A percentile compares a stretch with the other conserved stretches of the same genome.
phyloP scores from a whole-genome alignment of 2,113 vertebrate genomes.

The Hydrochoerus hydrochaeris region DNA sequence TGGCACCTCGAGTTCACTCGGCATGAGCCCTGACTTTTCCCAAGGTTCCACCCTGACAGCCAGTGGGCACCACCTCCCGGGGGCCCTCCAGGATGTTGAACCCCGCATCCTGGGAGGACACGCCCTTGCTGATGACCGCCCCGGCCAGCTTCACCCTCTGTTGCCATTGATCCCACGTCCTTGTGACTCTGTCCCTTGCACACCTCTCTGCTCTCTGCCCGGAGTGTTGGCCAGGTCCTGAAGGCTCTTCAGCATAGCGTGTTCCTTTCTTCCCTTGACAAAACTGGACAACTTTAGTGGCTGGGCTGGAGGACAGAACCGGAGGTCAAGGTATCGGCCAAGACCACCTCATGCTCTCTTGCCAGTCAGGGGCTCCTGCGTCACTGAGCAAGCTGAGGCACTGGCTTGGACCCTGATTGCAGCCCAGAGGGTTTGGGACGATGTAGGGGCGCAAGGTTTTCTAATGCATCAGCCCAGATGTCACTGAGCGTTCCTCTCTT shows the following conservation, averaged over 20 bases:
- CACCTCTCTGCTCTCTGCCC: not conserved
- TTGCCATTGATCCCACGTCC: not conserved
- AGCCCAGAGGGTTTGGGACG: not conserved
- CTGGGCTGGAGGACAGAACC: not conserved
- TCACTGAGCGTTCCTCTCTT: not conserved
- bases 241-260: not conserved
- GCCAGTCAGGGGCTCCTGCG: not conserved
- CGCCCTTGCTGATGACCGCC: not conserved
- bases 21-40: not conserved
- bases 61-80: not conserved
- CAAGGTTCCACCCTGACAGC: not conserved
- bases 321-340: not conserved
- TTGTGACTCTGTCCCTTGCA: not conserved
- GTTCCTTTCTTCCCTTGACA: not conserved
- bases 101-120: not conserved
- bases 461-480: not conserved
- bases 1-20: not conserved
- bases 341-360: not conserved
- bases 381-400: not conserved
- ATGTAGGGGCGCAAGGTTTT: not conserved
- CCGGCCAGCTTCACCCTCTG: fast-evolving
- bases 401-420: not conserved
- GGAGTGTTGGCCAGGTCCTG: not conserved
- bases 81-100: not conserved
- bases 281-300: not conserved